phyloP scores from a whole-genome alignment of 2,888 invertebrate genomes.

The Lochmaea crataegi region DNA sequence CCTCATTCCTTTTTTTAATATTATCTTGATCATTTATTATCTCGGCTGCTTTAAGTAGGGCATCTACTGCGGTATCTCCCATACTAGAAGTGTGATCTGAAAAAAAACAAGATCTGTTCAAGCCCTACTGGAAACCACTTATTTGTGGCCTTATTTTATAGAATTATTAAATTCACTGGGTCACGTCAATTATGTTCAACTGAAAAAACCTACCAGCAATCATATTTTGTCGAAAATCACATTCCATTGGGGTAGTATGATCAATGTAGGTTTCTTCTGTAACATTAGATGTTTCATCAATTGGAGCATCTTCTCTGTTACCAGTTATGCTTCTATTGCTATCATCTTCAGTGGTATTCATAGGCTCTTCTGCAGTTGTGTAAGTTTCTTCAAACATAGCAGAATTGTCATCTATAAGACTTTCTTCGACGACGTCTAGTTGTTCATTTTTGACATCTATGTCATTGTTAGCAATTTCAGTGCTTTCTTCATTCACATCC shows the following conservation, averaged over 20 bases:
- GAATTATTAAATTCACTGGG: too few species aligned
- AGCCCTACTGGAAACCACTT: neutral
- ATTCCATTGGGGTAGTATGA: neutral
- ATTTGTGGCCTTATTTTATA: too few species aligned
- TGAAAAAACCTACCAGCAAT: neutral
- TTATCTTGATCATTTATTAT: constrained; percentile 13
- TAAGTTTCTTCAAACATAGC: neutral
- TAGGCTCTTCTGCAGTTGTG: neutral
- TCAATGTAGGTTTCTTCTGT: neutral
- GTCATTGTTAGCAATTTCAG: neutral
- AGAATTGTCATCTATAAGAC: neutral
- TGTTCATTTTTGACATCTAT: neutral
- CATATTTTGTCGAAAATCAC: neutral
- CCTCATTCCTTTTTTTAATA: neutral
- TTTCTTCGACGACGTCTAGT: neutral
- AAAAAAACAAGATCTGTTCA: neutral
- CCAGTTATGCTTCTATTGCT: neutral
- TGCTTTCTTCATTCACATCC: neutral
- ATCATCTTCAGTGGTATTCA: neutral
- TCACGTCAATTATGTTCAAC: neutral
- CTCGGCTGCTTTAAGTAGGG: constrained; percentile 12
- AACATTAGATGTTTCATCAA: neutral
- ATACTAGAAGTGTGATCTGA: constrained; percentile 8
- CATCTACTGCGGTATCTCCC: constrained; percentile 10
- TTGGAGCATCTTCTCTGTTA: neutral